phyloP scores from a whole-genome alignment of 2,888 invertebrate genomes.

The Schizotus pectinicornis region DNA sequence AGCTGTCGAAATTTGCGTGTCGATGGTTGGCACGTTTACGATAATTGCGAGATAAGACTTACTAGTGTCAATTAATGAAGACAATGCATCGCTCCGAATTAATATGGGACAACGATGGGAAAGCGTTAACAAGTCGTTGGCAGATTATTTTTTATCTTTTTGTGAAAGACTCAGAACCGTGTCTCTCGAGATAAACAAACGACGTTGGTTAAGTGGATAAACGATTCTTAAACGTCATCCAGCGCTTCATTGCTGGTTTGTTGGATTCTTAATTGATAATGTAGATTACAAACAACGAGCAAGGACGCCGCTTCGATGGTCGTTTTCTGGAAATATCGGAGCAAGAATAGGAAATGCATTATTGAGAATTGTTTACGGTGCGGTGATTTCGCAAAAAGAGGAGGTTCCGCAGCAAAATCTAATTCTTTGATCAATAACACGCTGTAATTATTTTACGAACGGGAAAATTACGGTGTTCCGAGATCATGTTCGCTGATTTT shows the following conservation, averaged over 20 bases:
- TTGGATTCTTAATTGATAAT: slow-evolving; percentile 34
- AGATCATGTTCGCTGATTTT: too few species aligned
- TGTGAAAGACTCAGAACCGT: slow-evolving; percentile 1
- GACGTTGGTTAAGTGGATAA: slow-evolving; percentile 37
- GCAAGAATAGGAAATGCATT: neutral
- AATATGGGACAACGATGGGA: too few species aligned
- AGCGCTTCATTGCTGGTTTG: slow-evolving; percentile 29
- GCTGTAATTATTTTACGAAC: too few species aligned
- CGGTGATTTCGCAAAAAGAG: neutral
- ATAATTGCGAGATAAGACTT: too few species aligned
- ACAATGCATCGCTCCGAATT: too few species aligned
- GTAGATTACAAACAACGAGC: slow-evolving; percentile 16
- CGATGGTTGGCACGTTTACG: too few species aligned
- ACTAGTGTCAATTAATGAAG: too few species aligned
- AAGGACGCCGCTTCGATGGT: slow-evolving; percentile 3
- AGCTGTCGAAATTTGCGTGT: too few species aligned
- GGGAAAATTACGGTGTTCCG: too few species aligned
- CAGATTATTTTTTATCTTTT: slow-evolving; percentile 1
- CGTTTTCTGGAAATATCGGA: too few species aligned
- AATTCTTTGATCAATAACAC: too few species aligned
- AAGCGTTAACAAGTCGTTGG: slow-evolving; percentile 3
- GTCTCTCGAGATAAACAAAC: slow-evolving; percentile 16
- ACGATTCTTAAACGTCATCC: slow-evolving; percentile 33
- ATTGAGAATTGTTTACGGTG: neutral
- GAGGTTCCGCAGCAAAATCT: too few species aligned